phyloP scores from a whole-genome alignment of 2,888 invertebrate genomes.

The Caenorhabditis zanzibari region DNA sequence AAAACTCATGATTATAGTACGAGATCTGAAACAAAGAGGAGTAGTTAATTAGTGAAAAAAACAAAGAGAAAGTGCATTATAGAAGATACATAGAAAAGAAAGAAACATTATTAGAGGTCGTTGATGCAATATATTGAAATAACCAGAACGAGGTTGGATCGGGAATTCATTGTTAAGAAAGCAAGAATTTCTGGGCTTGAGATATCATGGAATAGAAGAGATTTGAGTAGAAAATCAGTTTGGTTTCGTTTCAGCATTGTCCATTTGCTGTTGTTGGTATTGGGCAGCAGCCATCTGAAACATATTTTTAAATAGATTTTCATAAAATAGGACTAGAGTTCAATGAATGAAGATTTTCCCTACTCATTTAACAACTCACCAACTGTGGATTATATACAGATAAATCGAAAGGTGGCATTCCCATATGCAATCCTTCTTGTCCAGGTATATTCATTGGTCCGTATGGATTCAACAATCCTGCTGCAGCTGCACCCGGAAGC shows the following conservation, averaged over 20 bases:
- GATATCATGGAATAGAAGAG: slow-evolving; percentile 8
- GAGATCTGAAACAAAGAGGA: slow-evolving; percentile 45
- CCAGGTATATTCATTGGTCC: slow-evolving; percentile 72
- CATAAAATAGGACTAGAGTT: background rate
- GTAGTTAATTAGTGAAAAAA: background rate
- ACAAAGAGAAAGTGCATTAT: background rate
- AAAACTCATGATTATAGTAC: slow-evolving; percentile 32
- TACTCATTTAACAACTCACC: slow-evolving; percentile 53
- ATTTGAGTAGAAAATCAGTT: background rate
- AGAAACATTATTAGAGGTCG: slow-evolving; percentile 20
- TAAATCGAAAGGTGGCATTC: slow-evolving; percentile 73
- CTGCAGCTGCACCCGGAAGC: slow-evolving; percentile 62
- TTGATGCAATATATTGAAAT: slow-evolving; percentile 15
- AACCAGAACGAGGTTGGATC: slow-evolving; percentile 11
- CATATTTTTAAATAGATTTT: background rate
- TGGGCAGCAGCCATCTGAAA: slow-evolving; percentile 63
- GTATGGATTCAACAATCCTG: slow-evolving; percentile 73
- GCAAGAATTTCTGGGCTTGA: slow-evolving; percentile 41
- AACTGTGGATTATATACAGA: slow-evolving; percentile 75
- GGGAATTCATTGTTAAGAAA: slow-evolving; percentile 33
- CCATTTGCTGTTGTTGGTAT: slow-evolving; percentile 71
- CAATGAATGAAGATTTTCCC: background rate
- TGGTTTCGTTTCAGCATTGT: slow-evolving; percentile 57
- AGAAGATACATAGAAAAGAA: background rate
- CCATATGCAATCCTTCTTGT: slow-evolving; percentile 72